Conservation (phyloP, 2,888 invertebrate genomes). For the Campoplex capitator region DNA sequence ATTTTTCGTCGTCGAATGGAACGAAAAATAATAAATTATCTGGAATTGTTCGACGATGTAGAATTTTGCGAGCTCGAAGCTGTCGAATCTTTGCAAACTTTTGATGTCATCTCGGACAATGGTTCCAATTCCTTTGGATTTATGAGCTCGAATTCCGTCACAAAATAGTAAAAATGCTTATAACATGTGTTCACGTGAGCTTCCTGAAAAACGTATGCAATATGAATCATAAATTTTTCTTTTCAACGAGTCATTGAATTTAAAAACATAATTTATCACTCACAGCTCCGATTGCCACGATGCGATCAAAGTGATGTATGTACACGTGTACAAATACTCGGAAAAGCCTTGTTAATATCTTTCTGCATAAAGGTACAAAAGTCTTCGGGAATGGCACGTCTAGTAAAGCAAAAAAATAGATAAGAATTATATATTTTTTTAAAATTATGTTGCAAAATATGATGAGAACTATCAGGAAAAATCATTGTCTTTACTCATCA, state of each 20-base stretch:
- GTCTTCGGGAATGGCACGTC: slow-evolving; percentile 95
- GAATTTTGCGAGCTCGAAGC: slow-evolving; percentile 72
- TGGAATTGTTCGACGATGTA: slow-evolving; percentile 71
- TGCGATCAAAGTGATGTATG: slow-evolving; percentile 96
- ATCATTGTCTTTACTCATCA: not conserved
- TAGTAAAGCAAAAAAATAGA: slow-evolving; percentile 78
- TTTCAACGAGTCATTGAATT: not conserved
- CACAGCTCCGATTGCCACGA: slow-evolving; percentile 94
- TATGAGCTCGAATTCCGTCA: slow-evolving; percentile 93
- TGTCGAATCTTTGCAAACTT: slow-evolving; percentile 88
- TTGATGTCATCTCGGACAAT: slow-evolving; percentile 90
- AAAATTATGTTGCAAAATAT: not conserved
- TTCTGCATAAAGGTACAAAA: slow-evolving; percentile 91
- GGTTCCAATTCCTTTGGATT: slow-evolving; percentile 94
- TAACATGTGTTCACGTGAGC: slow-evolving; percentile 97
- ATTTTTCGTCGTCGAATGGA: not conserved
- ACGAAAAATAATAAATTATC: slow-evolving; percentile 70
- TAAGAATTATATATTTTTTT: not conserved
- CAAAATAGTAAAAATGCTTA: slow-evolving; percentile 97
- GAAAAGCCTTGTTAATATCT: slow-evolving; percentile 94
- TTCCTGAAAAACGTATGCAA: slow-evolving; percentile 87
- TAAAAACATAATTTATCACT: slow-evolving; percentile 82
- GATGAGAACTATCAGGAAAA: not conserved
- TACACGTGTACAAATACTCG: slow-evolving; percentile 97
- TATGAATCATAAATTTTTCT: not conserved